Base-by-base conservation (phyloP, 2,797 vertebrate species). In the Gobio occitaniae region DNA sequence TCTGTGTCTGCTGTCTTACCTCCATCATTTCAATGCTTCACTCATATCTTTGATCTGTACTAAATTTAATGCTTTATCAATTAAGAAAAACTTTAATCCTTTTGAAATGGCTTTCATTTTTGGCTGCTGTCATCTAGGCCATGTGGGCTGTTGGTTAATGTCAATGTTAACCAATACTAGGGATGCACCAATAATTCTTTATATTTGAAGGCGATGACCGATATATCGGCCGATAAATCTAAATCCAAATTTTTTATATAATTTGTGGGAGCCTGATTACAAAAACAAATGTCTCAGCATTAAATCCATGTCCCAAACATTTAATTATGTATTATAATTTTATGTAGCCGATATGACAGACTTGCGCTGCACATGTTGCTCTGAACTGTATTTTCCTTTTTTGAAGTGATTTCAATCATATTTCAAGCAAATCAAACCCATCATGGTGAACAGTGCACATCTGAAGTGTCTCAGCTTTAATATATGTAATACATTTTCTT, bases 1-100 rank as follows among this genome's bases (percentile, higher is more conserved):
- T 69, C 61, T 66, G 32, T 50, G 66, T 68, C 21, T 44, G 38
- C 88, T 87, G 38, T 65, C 84, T 86, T 76, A 70, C 3, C 66
- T 87, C 90, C 36, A 19, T 41, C 4, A 21, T 19, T 21, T 41
- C 16, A 69, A 38, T 69, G 21, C 56, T 61, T 25, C 56, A 61
- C 56, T 25, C 66, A 44, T 75, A 19, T 74, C 25, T 29, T 50
- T n/a, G 16, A 25, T 29, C 25, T 15, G 3, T 48, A 3, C 7
- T 44, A 2, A 25, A 12, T 8, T 25, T 25, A 48, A 50, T 50
- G 3, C 16, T 74, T 32, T 15, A 52, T 69, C 25, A 25, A 25
- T 25, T 25, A 25, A 19, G 8, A 59, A 11, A 36, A 36, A 17
- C 29, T 17, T 44, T 44, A 44, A 44, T 44, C 3, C 41, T 29